Percentiles rank a stretch among this genome's conserved stretches.
These are phyloP conservation scores for Palythoa caribaeorum DNA, from an alignment of 92 coral and sea anemone genomes.

Conservation along the genomic window DNA sequence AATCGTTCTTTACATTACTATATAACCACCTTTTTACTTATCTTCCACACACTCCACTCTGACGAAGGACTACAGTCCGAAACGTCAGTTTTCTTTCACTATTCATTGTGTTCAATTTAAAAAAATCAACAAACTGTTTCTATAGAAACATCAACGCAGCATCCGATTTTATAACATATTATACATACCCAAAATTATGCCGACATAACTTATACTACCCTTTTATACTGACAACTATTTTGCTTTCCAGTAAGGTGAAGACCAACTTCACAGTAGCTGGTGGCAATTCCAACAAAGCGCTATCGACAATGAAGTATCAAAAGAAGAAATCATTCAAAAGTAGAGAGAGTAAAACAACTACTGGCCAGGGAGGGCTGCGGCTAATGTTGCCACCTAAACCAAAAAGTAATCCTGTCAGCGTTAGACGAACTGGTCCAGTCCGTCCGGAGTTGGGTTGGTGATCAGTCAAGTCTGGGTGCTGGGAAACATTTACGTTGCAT, in stretches of 20 bases:
- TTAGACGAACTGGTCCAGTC: conserved; percentile 26
- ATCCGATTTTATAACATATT: no score
- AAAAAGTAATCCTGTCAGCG: conserved; percentile 12
- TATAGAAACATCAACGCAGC: no score
- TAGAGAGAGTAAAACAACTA: neutral
- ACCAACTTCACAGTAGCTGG: conserved; percentile 6
- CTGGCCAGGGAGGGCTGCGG: conserved; percentile 45
- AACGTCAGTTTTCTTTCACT: no score
- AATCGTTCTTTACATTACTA: no score
- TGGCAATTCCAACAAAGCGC: neutral
- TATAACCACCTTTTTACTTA: no score
- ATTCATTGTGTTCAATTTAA: no score
- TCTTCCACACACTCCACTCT: no score
- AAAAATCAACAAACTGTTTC: no score
- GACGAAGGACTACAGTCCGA: no score
- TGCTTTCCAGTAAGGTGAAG: neutral
- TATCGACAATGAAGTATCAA: conserved; percentile 24
- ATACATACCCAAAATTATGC: no score
- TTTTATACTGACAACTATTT: neutral
- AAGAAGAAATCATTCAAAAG: conserved; percentile 13
- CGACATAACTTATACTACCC: no score
- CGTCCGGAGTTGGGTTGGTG: conserved; percentile 38
- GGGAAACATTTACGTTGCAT: neutral
- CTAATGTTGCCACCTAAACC: conserved; percentile 78
- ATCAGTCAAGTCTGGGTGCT: neutral